These are phyloP conservation scores for Anagrus nilaparvatae DNA, from an alignment of 1,140 invertebrate genomes.

Conservation along the genomic window DNA sequence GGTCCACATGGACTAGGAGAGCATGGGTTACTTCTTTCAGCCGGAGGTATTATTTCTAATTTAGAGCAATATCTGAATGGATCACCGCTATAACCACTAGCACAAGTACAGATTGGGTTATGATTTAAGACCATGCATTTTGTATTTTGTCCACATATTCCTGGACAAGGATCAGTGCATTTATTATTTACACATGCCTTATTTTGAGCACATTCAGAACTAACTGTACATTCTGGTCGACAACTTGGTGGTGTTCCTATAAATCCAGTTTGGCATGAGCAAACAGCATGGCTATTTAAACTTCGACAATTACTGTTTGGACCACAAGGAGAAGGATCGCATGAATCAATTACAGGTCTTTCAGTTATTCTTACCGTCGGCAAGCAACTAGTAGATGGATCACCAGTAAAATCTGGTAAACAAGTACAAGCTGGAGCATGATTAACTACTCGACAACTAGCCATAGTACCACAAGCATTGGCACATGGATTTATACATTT, in stretches of 20 bases:
- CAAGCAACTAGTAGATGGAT: slow-evolving; percentile 53
- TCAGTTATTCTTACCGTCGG: slow-evolving; percentile 29
- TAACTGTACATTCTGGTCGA: slow-evolving; percentile 72
- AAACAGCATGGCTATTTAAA: slow-evolving; percentile 66
- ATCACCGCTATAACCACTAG: slow-evolving; percentile 64
- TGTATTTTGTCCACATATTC: slow-evolving; percentile 69
- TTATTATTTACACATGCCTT: slow-evolving; percentile 73
- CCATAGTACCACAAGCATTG: slow-evolving; percentile 67
- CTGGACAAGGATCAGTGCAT: slow-evolving; percentile 71
- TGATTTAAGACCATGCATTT: slow-evolving; percentile 75
- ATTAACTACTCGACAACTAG: slow-evolving; percentile 65
- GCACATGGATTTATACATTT: slow-evolving; percentile 74
- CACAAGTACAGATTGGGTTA: slow-evolving; percentile 71
- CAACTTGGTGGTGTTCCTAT: slow-evolving; percentile 69
- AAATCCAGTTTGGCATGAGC: slow-evolving; percentile 64
- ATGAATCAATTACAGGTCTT: slow-evolving; percentile 52
- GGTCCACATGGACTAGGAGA: slow-evolving; percentile 66
- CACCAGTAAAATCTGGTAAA: slow-evolving; percentile 62
- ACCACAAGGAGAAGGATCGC: slow-evolving; percentile 70
- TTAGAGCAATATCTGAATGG: slow-evolving; percentile 58
- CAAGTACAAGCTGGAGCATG: slow-evolving; percentile 68
- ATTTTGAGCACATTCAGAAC: slow-evolving; percentile 71
- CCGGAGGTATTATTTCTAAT: slow-evolving; percentile 35
- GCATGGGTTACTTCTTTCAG: slow-evolving; percentile 49
- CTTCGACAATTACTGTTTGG: slow-evolving; percentile 69